Base-by-base conservation (phyloP, 2,888 invertebrate species). In the Imbricaverruca yamaguchii region DNA sequence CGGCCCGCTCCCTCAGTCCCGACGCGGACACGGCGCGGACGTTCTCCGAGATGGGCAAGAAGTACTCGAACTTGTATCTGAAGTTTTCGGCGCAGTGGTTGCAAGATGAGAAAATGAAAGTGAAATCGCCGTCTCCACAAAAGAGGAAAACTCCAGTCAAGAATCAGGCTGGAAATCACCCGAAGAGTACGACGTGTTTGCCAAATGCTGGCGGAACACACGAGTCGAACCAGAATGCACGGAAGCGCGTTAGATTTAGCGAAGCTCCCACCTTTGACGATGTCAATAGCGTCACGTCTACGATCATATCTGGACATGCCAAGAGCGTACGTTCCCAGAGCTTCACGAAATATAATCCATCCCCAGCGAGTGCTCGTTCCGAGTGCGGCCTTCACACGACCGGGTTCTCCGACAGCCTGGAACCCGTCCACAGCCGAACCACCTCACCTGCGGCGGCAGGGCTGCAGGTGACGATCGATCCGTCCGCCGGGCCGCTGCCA, bases 71-170 rank as follows among this genome's bases (percentile, higher is more conserved):
- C 55, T 55, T 74, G 53, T 74, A 74, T 18, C 55, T 74, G 53
- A 53, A 74, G 55, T 74, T 55, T 23, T 74, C 74, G 15, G 74
- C 74, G 3, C 74, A 74, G 74, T 74, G 74, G 74, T 55, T 74
- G 21, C 10, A 74, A 53, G 74, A 74, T 21, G 74, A 55, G 15
- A 74, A 18, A 18, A 15, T 21, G 11, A 74, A 74, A 15, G 39
- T 12, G 69, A 23, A 39, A 39, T 39, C 39, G 1, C 39, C 39
- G 7, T 53, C 74, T 23, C 74, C 69, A 8, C 74, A 39, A 21
- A 74, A 74, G 55, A 18, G 21, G 55, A 53, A 74, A 21, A 12
- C 12, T 59, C 39, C 39, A 39, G 39, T 4, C 39, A 39, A 39
- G 39, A 39, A 39, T 39, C 39, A 39, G 39, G 39, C 39, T 39